Percentiles rank a stretch among this genome's conserved stretches.
phyloP scores from a whole-genome alignment of 2,113 vertebrate genomes.

The Gracilinanus agilis region DNA sequence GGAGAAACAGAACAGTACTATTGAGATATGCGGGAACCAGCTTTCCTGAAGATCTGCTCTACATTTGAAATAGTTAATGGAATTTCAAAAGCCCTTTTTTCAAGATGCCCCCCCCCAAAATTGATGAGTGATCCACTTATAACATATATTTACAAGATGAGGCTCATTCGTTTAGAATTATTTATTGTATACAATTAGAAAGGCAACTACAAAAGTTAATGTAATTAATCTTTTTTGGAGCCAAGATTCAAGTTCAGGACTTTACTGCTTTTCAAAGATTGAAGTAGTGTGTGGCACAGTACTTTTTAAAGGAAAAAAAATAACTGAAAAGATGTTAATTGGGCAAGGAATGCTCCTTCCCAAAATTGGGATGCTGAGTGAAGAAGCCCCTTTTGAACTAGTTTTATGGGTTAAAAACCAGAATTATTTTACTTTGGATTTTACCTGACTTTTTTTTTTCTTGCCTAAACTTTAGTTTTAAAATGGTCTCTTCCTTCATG shows the following conservation, averaged over 20 bases:
- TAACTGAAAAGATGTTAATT: not conserved
- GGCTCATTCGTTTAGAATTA: not conserved
- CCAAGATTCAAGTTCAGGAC: not conserved
- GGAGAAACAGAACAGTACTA: not conserved
- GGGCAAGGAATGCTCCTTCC: not conserved
- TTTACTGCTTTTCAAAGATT: not conserved
- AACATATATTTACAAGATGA: not conserved
- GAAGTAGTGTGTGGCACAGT: not conserved
- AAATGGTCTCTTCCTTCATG: not conserved
- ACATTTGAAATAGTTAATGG: not conserved
- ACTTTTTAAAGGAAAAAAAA: not conserved
- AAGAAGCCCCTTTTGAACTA: not conserved
- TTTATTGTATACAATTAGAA: not conserved
- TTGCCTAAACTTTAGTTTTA: not conserved
- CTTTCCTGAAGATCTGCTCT: not conserved
- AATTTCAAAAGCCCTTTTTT: not conserved
- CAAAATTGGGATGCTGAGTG: not conserved
- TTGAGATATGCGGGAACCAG: not conserved
- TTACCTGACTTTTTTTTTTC: not conserved
- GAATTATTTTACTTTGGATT: not conserved
- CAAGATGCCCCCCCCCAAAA: not conserved
- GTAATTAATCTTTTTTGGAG: not conserved
- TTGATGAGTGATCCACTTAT: too few relatives aligned
- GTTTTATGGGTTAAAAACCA: not conserved
- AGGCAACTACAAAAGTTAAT: not conserved